Percentiles rank a stretch among this genome's conserved stretches.
These are phyloP conservation scores for Champsocephalus gunnari DNA, from an alignment of 2,797 vertebrate species.

Conservation along the genomic window DNA sequence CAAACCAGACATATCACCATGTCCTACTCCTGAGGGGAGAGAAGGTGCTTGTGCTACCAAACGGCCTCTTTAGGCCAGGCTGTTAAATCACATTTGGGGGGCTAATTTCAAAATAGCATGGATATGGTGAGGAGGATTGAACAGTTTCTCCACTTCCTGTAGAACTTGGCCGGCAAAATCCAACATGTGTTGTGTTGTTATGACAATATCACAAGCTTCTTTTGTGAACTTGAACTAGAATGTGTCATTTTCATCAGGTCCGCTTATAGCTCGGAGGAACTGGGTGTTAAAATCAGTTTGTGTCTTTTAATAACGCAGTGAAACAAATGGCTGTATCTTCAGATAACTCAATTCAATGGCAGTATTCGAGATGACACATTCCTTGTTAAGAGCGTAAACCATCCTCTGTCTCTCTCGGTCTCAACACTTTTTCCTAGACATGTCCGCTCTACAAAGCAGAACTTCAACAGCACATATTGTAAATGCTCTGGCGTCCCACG, in stretches of 20 bases:
- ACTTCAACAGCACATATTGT: constrained; percentile 35
- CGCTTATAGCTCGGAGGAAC: background rate
- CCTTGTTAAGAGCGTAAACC: constrained; percentile 13
- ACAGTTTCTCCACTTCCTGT: background rate
- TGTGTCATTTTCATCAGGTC: constrained; percentile 20
- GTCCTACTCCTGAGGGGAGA: constrained; percentile 3
- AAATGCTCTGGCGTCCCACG: constrained; percentile 30
- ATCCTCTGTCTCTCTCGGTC: background rate
- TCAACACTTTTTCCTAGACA: background rate
- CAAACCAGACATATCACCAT: constrained; percentile 12
- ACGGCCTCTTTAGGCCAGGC: constrained; percentile 25
- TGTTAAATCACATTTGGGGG: background rate
- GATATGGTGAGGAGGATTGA: constrained; percentile 7
- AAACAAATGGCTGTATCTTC: constrained; percentile 14
- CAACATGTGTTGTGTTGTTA: constrained; percentile 13
- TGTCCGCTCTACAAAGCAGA: constrained; percentile 27
- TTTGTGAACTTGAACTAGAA: constrained; percentile 1
- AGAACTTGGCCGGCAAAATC: constrained; percentile 28
- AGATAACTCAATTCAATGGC: constrained; percentile 24
- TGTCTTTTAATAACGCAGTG: constrained; percentile 15
- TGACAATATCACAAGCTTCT: constrained; percentile 12
- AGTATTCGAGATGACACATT: constrained; percentile 51
- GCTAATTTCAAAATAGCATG: background rate
- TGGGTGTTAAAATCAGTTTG: constrained; percentile 14
- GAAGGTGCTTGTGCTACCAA: constrained; percentile 15